A percentile compares a stretch with the other conserved stretches of the same genome.
These are phyloP conservation scores for Gryllus longicercus DNA, from an alignment of 2,888 invertebrate genomes.

Conservation along the genomic window DNA sequence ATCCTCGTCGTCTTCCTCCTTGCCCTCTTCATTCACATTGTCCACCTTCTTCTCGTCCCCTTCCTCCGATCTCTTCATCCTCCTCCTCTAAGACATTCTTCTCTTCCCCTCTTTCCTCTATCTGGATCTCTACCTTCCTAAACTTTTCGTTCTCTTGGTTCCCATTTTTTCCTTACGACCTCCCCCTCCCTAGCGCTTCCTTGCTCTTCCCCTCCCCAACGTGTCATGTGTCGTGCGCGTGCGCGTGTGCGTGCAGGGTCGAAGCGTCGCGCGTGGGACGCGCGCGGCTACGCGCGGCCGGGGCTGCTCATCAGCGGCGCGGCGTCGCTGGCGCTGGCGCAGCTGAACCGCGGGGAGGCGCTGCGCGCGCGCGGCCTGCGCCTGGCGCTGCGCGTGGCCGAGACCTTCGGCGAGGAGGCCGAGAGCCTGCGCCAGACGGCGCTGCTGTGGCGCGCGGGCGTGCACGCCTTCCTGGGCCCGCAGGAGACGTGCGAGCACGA, in stretches of 20 bases:
- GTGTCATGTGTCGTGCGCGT: no score
- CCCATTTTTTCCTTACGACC: no score
- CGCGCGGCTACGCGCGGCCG: slow-evolving; percentile 70
- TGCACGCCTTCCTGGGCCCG: slow-evolving; percentile 85
- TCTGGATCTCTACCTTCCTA: no score
- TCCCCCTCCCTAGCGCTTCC: no score
- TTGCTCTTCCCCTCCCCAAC: no score
- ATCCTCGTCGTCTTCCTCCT: no score
- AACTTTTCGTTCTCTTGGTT: no score
- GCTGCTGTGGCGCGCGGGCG: slow-evolving; percentile 74
- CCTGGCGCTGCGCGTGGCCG: slow-evolving; percentile 76
- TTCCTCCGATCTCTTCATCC: no score
- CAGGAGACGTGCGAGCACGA: slow-evolving; percentile 91
- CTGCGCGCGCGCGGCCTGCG: slow-evolving; percentile 63
- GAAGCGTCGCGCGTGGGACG: slow-evolving; percentile 70
- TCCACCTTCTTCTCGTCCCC: no score
- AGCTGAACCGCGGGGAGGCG: slow-evolving; percentile 51
- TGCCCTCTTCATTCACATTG: no score
- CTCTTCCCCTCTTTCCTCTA: no score
- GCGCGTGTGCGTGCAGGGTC: slow-evolving; percentile 58
- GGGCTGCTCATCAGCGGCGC: slow-evolving; percentile 74
- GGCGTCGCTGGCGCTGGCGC: slow-evolving; percentile 78
- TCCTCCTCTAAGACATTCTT: no score
- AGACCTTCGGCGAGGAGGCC: slow-evolving; percentile 86
- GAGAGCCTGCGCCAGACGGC: slow-evolving; percentile 83